Evolutionary conservation across 2,888 invertebrate species (phyloP), one percentile per base, ranked within the genome.

Genomic region (Cephus spinipes): DNA sequence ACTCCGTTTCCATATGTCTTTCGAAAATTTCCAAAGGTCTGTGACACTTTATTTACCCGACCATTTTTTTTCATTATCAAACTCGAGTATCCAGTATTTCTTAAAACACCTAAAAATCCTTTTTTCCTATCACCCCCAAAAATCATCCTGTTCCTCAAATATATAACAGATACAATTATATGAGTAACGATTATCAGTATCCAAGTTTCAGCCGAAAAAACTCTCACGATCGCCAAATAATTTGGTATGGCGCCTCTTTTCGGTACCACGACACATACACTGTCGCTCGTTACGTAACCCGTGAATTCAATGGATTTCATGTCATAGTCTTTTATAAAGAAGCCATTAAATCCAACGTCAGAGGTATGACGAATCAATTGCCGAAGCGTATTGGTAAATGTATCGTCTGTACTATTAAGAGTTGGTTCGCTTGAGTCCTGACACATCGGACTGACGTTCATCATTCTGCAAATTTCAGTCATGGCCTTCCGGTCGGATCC

Each of bases 341-440:
- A 87, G 0, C 91, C 89, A 80, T 93, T 93, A 23, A 89, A 89
- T 11, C 92, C 89, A 9, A 92, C 84, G 74, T 92, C 91, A 0
- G 89, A 87, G 75, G 83, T 81, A 12, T 86, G 83, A 71, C 89
- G 84, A 1, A 91, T 86, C 0, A 93, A 81, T 35, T 92, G 90
- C 3, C 90, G 80, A 1, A 84, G 0, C 0, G 80, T 40, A 2
- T 83, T 83, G 4, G 79, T 80, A 69, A 83, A 87, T 6, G 36
- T 74, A 1, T 82, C 80, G 31, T 83, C 80, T 9, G 75, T 69
- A 33, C 77, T 15, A 78, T 81, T 84, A 0, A 84, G 83, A 73
- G 77, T 81, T 73, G 40, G 74, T 23, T 84, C 80, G 4, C 73
- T 73, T 0, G 82, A 79, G 12, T 34, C 75, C 1, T 73, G 23